phyloP scores from a whole-genome alignment of 2,888 invertebrate species.

The Drymonia ruficornis region DNA sequence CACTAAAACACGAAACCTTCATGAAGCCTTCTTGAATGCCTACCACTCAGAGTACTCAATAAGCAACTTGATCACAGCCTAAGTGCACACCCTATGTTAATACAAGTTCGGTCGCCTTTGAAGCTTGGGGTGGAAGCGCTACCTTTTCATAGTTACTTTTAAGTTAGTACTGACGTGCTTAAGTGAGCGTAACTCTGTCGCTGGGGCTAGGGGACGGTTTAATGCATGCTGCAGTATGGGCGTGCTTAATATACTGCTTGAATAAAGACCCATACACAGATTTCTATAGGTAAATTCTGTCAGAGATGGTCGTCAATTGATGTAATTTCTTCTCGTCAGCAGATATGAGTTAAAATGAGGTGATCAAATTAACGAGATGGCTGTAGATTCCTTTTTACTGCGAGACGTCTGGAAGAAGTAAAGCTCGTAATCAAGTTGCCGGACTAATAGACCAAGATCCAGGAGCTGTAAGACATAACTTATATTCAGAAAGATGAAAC shows the following conservation, averaged over 20 bases:
- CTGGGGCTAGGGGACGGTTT: slow-evolving; percentile 34
- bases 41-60: not conserved
- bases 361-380: too few species aligned
- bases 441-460: too few species aligned
- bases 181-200: slow-evolving; percentile 58
- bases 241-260: slow-evolving; percentile 29
- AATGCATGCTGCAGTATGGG: slow-evolving; percentile 31
- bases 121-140: slow-evolving; percentile 19
- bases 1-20: not conserved
- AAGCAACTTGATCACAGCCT: slow-evolving; percentile 10
- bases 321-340: too few species aligned
- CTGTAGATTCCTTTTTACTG: too few species aligned
- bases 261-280: too few species aligned
- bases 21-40: not conserved
- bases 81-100: slow-evolving; percentile 10
- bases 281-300: too few species aligned
- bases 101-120: slow-evolving; percentile 9
- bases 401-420: too few species aligned
- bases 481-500: too few species aligned
- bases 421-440: too few species aligned
- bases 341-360: too few species aligned
- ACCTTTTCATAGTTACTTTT: slow-evolving; percentile 26
- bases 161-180: slow-evolving; percentile 49
- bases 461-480: too few species aligned
- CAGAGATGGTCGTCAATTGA: too few species aligned